phyloP scores from a whole-genome alignment of 2,113 vertebrate species.

The Pseudolaguvia tuberculata region DNA sequence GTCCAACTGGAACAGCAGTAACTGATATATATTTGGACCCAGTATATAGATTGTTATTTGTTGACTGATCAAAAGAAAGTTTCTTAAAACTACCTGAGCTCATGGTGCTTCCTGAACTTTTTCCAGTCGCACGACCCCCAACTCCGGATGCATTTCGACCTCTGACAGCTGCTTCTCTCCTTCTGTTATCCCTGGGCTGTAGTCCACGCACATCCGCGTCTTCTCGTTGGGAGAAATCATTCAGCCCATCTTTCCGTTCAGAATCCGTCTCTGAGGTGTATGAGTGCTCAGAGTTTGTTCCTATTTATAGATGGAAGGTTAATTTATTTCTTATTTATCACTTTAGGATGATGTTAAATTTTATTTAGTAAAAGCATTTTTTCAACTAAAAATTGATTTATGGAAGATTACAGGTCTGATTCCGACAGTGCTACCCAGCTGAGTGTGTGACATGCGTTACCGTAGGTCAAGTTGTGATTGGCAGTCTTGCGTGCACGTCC shows the following conservation, averaged over 20 bases:
- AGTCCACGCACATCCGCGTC: slow-evolving; percentile 79
- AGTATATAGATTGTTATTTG: not conserved
- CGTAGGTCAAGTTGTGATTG: slow-evolving; percentile 88
- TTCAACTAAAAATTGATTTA: too few species aligned
- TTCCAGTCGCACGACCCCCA: slow-evolving; percentile 80
- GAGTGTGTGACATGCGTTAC: slow-evolving; percentile 59
- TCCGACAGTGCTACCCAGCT: not conserved
- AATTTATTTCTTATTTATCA: not conserved
- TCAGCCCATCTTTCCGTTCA: slow-evolving; percentile 91
- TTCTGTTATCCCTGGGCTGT: slow-evolving; percentile 82
- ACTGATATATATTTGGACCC: not conserved
- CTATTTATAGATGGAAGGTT: slow-evolving; percentile 55
- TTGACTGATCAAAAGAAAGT: not conserved
- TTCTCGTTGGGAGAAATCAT: slow-evolving; percentile 92
- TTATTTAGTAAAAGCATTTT: not conserved
- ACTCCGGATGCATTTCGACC: slow-evolving; percentile 80
- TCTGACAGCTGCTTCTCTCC: slow-evolving; percentile 77
- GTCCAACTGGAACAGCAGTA: not conserved
- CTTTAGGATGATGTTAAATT: not conserved
- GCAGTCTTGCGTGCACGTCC: slow-evolving; percentile 88
- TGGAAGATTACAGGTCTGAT: not conserved
- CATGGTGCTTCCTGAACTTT: slow-evolving; percentile 81
- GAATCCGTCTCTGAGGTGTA: slow-evolving; percentile 96
- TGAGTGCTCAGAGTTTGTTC: slow-evolving; percentile 95
- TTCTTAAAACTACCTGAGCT: slow-evolving; percentile 74